Evolutionary conservation across 1,140 invertebrate species (phyloP).

Genomic region (Neodiprion pinetum): DNA sequence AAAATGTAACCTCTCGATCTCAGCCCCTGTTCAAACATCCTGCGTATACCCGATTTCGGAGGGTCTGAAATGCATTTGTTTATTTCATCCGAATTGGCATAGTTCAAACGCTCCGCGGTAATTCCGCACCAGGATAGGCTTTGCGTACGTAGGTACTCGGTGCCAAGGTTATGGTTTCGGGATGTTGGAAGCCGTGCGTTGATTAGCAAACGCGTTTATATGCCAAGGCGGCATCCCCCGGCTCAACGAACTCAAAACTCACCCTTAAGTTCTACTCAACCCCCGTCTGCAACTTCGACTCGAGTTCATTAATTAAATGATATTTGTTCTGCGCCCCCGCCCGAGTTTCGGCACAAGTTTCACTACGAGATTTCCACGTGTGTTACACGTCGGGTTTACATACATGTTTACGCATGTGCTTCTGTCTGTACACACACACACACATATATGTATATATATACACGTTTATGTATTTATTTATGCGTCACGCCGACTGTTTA

Average conservation of each 20-base stretch:
- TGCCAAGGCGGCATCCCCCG: neutral
- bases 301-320: slow-evolving; percentile 8
- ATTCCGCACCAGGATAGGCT: too few species aligned
- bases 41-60: too few species aligned
- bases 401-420: neutral
- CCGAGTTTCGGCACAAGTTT: neutral
- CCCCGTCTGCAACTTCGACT: neutral
- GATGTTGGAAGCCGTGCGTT: neutral
- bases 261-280: neutral
- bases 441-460: neutral
- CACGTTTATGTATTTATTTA: neutral
- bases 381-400: too few species aligned
- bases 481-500: neutral
- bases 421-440: neutral
- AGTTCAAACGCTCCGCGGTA: too few species aligned
- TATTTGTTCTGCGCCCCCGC: neutral
- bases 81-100: too few species aligned
- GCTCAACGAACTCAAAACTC: neutral
- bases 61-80: too few species aligned
- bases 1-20: too few species aligned
- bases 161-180: neutral
- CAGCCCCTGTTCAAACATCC: too few species aligned
- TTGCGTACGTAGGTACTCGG: too few species aligned
- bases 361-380: too few species aligned
- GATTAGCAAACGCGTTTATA: slow-evolving; percentile 11